Evolutionary conservation across 1,140 invertebrate genomes (phyloP).

Genomic region (Chrysopa pallens): DNA sequence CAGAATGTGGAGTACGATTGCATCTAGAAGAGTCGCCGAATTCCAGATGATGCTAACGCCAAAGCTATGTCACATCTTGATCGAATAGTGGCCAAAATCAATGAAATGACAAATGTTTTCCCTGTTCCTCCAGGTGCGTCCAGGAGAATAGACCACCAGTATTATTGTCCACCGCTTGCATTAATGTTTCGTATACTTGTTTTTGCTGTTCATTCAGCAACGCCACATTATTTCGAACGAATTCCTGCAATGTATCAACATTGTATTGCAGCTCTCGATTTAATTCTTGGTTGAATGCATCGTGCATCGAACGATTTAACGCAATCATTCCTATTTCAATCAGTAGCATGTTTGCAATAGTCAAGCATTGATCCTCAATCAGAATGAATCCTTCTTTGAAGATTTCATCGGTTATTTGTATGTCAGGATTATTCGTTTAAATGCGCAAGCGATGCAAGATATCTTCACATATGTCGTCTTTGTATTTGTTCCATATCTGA

Average conservation of each 20-base stretch:
- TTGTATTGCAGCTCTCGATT: slow-evolving; percentile 19
- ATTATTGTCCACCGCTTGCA: no score
- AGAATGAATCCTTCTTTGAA: slow-evolving; percentile 20
- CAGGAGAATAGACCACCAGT: no score
- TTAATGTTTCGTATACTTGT: slow-evolving; percentile 16
- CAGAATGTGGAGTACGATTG: no score
- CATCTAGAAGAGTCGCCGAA: no score
- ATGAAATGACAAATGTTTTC: no score
- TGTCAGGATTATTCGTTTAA: slow-evolving; percentile 12
- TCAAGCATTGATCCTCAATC: slow-evolving; percentile 18
- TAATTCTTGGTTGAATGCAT: slow-evolving; percentile 16
- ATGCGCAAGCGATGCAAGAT: slow-evolving; percentile 12
- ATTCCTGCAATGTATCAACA: slow-evolving; percentile 10
- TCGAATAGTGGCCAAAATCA: no score
- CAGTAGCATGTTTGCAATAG: slow-evolving; percentile 10
- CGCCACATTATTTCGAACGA: slow-evolving; percentile 17
- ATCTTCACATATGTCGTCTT: slow-evolving; percentile 20
- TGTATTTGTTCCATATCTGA: slow-evolving; percentile 17
- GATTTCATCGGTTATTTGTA: slow-evolving; percentile 16
- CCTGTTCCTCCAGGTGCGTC: no score
- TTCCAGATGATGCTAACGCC: no score
- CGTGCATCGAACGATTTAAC: slow-evolving; percentile 9
- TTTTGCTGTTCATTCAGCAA: slow-evolving; percentile 18
- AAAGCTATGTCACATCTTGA: no score
- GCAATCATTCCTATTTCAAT: slow-evolving; percentile 9